A percentile compares a stretch with the other conserved stretches of the same genome.
Evolutionary conservation across 2,888 invertebrate species (phyloP).

Genomic region (Tenthredo notha): DNA sequence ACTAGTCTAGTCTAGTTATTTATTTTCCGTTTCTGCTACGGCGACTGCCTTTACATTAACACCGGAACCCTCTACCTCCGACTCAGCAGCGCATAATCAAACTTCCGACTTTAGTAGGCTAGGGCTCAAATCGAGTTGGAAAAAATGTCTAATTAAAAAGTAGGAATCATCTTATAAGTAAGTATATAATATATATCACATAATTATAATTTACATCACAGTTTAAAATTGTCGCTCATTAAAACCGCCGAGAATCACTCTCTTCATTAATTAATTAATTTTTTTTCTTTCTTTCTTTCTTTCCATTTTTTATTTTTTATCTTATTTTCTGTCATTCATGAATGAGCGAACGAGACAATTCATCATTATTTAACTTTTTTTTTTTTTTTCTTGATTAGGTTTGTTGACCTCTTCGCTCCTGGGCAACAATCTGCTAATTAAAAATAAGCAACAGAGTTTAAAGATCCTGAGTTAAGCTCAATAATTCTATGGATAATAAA

Average conservation of each 20-base stretch:
- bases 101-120: not conserved
- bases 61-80: not conserved
- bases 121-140: not conserved
- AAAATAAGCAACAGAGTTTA: not conserved
- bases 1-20: conserved; percentile 36
- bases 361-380: not conserved
- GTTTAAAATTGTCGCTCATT: not conserved
- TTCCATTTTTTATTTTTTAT: not conserved
- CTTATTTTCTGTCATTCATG: not conserved
- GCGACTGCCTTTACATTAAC: not conserved
- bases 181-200: no score
- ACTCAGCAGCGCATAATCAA: conserved; percentile 3
- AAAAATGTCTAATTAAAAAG: not conserved
- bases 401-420: not conserved
- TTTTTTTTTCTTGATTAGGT: not conserved
- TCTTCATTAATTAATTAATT: not conserved
- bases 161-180: not conserved
- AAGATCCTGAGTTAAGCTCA: not conserved
- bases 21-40: conserved; percentile 28
- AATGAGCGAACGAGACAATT: no score
- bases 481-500: no score
- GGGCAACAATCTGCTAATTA: not conserved
- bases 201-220: not conserved
- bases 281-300: not conserved
- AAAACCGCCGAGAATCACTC: not conserved